phyloP scores from a whole-genome alignment of 2,888 invertebrate genomes.

The Tenodera sinensis region DNA sequence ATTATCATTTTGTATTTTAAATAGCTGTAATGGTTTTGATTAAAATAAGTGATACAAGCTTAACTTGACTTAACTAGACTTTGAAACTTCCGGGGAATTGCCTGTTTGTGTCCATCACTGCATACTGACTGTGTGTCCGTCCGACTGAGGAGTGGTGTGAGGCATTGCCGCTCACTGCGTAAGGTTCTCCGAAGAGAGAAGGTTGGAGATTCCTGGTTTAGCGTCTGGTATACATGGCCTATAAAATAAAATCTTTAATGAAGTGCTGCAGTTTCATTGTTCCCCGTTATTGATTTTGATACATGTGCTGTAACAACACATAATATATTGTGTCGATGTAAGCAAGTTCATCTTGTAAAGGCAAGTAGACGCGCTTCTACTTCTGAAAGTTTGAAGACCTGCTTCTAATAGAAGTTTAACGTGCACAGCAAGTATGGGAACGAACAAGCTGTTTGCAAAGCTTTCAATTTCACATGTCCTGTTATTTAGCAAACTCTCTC shows the following conservation, averaged over 20 bases:
- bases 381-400: not conserved
- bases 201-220: too few species aligned
- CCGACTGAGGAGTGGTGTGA: too few species aligned
- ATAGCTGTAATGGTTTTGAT: too few species aligned
- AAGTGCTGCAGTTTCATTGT: not conserved
- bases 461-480: not conserved
- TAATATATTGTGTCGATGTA: not conserved
- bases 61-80: too few species aligned
- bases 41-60: too few species aligned
- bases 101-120: too few species aligned
- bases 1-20: too few species aligned
- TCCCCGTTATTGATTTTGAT: not conserved
- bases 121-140: too few species aligned
- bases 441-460: not conserved
- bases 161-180: too few species aligned
- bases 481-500: not conserved
- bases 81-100: too few species aligned
- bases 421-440: not conserved
- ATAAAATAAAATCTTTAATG: not conserved
- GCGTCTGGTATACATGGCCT: too few species aligned
- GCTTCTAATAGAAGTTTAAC: not conserved
- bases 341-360: not conserved
- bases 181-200: too few species aligned
- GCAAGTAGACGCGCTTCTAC: not conserved
- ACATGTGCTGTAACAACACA: not conserved